These are phyloP conservation scores for Thomomys bottae DNA, from an alignment of 2,113 vertebrate genomes.

Conservation along the genomic window DNA sequence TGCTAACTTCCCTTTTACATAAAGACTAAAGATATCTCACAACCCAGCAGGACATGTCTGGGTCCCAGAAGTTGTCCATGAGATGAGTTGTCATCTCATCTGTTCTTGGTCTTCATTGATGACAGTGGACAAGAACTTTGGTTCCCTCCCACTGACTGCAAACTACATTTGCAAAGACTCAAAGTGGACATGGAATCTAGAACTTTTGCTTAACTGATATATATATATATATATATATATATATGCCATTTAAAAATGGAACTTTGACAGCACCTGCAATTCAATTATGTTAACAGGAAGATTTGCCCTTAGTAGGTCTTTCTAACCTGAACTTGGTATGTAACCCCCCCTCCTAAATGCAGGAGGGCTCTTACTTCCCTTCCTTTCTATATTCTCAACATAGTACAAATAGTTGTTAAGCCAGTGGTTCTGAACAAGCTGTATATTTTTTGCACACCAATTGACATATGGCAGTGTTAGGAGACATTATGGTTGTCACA, in stretches of 20 bases:
- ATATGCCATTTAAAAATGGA: neutral
- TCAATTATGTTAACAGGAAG: neutral
- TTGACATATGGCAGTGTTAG: neutral
- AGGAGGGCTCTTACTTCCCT: neutral
- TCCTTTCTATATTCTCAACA: neutral
- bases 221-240: no score
- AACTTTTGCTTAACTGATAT: neutral
- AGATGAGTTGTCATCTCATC: neutral
- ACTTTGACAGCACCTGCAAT: neutral
- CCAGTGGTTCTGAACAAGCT: neutral
- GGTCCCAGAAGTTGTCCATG: neutral
- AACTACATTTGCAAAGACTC: neutral
- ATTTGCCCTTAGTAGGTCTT: neutral
- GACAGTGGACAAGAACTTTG: neutral
- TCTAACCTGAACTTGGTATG: neutral
- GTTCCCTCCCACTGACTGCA: neutral
- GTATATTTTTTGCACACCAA: neutral
- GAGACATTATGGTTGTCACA: neutral
- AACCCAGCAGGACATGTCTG: neutral
- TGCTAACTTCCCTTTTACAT: neutral
- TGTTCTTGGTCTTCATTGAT: neutral
- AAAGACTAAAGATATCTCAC: neutral
- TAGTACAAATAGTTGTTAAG: neutral
- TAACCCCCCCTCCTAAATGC: neutral
- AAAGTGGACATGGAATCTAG: neutral